Base-by-base conservation (phyloP, 2,113 vertebrate species). In the Falcunculus frontatus region DNA sequence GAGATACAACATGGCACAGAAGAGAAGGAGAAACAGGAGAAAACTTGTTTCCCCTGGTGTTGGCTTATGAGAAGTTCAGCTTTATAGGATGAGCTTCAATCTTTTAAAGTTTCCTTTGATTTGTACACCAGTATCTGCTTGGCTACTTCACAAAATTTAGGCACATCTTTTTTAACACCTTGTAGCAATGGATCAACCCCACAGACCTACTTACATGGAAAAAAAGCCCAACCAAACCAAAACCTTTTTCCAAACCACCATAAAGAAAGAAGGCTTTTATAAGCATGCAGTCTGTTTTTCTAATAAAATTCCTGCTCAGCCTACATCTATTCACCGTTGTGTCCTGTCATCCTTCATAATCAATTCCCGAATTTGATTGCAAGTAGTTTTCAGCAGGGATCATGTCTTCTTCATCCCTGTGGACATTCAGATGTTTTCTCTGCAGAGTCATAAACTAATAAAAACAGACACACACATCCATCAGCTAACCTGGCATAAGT, bases 321-420 rank as follows among this genome's bases (percentile, higher is more conserved):
- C 60, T 57, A 42, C 25, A 73, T 82, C 41, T 89, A 37, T 69
- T 76, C 57, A 83, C 26, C 17, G 35, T 76, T 68, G 62, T 85
- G 18, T 62, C 67, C 80, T 88, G 60, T 47, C 16, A 49, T 62
- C 49, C 42, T 92, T 95, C 85, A 69, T 26, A 73, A 87, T 41
- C 74, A 91, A 83, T 78, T 46, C 62, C 63, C 32, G 62, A 64
- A 95, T 92, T 85, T 90, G 74, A 79, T 64, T 69, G 26, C 70
- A 87, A 85, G 44, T 27, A 56, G 16, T 90, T 95, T 93, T 85
- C 67, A 85, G 68, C 67, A 76, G 46, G 46, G 59, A 93, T 93
- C 27, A 52, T 41, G 22, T 82, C 29, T 11, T 87, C 50, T 76
- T 90, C 65, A 76, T 57, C 78, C 63, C 75, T 80, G 55, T 62